phyloP scores from a whole-genome alignment of 1,140 invertebrate genomes.

The Mya arenaria region DNA sequence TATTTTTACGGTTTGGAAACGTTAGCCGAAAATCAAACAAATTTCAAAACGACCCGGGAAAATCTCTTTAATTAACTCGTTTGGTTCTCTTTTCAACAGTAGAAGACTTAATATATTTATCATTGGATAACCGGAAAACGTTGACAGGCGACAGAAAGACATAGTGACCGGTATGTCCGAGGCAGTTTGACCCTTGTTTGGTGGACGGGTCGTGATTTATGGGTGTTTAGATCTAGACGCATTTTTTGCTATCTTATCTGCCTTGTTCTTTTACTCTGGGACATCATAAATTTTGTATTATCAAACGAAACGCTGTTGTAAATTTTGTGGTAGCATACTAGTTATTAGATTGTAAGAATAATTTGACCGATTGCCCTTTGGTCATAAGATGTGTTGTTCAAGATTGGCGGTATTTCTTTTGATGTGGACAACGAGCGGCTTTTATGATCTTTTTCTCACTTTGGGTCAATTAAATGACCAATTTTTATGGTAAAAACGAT shows the following conservation, averaged over 20 bases:
- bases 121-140: too few species aligned
- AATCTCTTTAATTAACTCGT: too few species aligned
- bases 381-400: conserved; percentile 8
- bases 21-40: too few species aligned
- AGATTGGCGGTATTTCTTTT: conserved; percentile 33
- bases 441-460: conserved; percentile 40
- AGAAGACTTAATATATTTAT: too few species aligned
- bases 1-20: too few species aligned
- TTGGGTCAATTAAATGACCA: conserved; percentile 43
- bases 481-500: conserved; percentile 53
- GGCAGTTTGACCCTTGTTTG: too few species aligned
- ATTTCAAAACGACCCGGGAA: too few species aligned
- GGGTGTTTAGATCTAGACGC: conserved; percentile 18
- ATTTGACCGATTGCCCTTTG: conserved; percentile 14
- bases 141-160: too few species aligned
- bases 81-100: too few species aligned
- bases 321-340: conserved; percentile 31
- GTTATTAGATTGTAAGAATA: conserved; percentile 43
- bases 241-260: conserved; percentile 41
- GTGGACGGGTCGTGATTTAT: too few species aligned
- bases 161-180: too few species aligned
- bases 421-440: conserved; percentile 27
- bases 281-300: conserved; percentile 51
- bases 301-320: conserved; percentile 44
- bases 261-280: conserved; percentile 4